Evolutionary conservation across 2,888 invertebrate species (phyloP), one percentile per base, ranked within the genome.

Genomic region (Sialis fuliginosa): DNA sequence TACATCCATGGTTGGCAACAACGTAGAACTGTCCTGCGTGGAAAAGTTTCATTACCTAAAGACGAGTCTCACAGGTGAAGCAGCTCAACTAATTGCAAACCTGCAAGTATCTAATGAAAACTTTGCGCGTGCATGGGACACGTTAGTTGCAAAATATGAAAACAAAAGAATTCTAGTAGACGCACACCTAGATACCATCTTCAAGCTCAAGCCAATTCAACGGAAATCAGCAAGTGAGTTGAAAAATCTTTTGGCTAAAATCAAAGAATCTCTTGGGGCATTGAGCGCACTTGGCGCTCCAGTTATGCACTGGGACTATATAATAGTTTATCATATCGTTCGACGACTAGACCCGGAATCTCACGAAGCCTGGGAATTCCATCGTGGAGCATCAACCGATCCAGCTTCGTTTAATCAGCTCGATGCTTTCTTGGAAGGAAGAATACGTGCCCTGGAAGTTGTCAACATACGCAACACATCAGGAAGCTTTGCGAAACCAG

Each of bases 1-100:
- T 39, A 13, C 43, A 2, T 33, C 49, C 1, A 48, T 49, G 37
- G 22, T 51, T 5, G 8, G 46, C 35, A 50, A 44, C 22, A 22
- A 22, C 22, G 8, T 12, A 39, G 10, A 51, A 3, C 40, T 51
- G 1, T 45, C 49, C 1, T 39, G 37, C 1, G 51, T 52, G 2
- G 51, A 52, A 22, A 51, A 52, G 32, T 31, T 54, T 3, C 48
- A 52, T 6, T 47, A 52, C 32, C 43, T 53, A 0, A 51, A 52
- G 13, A 39, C 40, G 40, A 45, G 49, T 12, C 39, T 53, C 6
- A 49, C 22, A 3, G 53, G 48, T 30, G 46, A 50, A 31, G 50
- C 52, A 1, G 44, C 51, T 2, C 43, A 44, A 1, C 39, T 53
- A 4, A 39, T 54, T 1, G 9, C 6, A n/a, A 52, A 51, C 30